Evolutionary conservation across 2,113 vertebrate genomes (phyloP).

Genomic region (Mesembrinibis cayennensis): DNA sequence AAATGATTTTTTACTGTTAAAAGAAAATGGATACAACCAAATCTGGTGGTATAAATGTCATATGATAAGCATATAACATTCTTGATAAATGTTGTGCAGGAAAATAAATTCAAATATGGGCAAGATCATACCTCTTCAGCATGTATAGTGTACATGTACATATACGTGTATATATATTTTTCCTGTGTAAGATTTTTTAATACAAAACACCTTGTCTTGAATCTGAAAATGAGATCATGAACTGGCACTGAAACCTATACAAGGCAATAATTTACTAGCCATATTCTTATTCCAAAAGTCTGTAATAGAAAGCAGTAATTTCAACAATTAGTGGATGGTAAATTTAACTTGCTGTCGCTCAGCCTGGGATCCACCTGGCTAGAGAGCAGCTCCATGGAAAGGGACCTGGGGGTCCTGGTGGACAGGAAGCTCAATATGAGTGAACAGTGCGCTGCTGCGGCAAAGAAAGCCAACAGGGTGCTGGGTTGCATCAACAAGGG

Average conservation of each 20-base stretch:
- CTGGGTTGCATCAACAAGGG: too few species aligned
- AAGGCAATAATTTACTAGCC: not conserved
- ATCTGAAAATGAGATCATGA: not conserved
- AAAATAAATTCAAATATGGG: not conserved
- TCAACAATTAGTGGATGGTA: not conserved
- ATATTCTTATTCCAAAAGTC: not conserved
- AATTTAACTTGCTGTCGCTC: not conserved
- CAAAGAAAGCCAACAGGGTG: too few species aligned
- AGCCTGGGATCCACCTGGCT: too few species aligned
- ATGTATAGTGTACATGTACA: too few species aligned
- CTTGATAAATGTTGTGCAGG: not conserved
- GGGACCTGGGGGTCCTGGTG: too few species aligned
- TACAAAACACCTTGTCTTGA: not conserved
- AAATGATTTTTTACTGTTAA: not conserved
- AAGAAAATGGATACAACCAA: not conserved
- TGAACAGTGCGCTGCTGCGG: too few species aligned
- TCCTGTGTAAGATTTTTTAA: not conserved
- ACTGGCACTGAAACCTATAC: not conserved
- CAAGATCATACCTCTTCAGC: not conserved
- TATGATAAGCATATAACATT: not conserved
- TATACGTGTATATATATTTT: fast-evolving
- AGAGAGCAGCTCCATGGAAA: too few species aligned
- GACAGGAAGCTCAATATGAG: too few species aligned
- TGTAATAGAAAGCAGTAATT: not conserved
- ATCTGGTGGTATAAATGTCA: not conserved